Base-by-base conservation (phyloP, 2,888 invertebrate species). In the Caenorhabditis becei region DNA sequence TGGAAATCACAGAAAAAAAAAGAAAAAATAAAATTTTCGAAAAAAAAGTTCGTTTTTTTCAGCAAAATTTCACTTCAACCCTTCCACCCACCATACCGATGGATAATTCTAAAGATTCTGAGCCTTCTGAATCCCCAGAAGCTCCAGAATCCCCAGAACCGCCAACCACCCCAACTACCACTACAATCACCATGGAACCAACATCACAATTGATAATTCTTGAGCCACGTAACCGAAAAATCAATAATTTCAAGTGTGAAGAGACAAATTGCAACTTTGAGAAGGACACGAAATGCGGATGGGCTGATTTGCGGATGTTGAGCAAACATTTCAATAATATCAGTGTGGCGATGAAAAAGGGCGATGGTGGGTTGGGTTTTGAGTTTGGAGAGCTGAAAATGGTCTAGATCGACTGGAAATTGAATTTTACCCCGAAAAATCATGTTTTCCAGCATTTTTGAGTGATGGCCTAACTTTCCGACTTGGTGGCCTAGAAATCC, bases 311-410 rank as follows among this genome's bases (percentile, higher is more conserved):
- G 37, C 58, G 86, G 18, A 72, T 83, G 53, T 62, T 86, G 32
- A 79, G 80, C 59, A 11, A 63, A 2, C 84, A 85, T 37, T 87
- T 87, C 78, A 87, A 86, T 62, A 87, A 87, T 71, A 85, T 87
- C 28, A 84, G 83, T 63, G 82, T 87, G 20, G 87, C 87, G 8
- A 77, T 82, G 51, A 87, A 87, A 59, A 84, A 80, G 69, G 86
- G 83, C 53, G 78, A 84, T 51, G 75, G 87, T 84, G 11, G 49
- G 71, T 47, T 47, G 10, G 14, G 41, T 41, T 41, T 47, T 47
- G 18, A 18, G n/a, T 47, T 51, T 32, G n/a, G n/a, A 58, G 20
- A 2, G 10, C 4, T 53, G 53, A 18, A 53, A 53, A 14, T 59
- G 4, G 41, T 20, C 41, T 37, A 35, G 23, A 59, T 28, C 16